phyloP scores from a whole-genome alignment of 2,888 invertebrate genomes.

The Silvanus unidentatus region DNA sequence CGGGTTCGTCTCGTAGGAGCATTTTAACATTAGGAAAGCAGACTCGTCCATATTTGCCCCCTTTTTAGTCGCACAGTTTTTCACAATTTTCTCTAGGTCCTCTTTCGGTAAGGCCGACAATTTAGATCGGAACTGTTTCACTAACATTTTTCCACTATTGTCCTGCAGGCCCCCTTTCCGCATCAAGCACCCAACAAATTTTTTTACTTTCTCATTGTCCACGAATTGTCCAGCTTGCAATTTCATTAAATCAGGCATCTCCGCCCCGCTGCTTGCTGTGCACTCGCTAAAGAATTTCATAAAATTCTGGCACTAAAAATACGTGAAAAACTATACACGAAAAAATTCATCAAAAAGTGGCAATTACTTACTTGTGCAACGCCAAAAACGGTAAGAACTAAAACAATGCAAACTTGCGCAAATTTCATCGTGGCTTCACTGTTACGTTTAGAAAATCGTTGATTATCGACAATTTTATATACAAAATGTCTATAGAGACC shows the following conservation, averaged over 20 bases:
- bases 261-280: background rate
- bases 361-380: too few relatives aligned
- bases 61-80: conserved; percentile 19
- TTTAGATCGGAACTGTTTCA: conserved; percentile 40
- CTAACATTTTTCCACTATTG: conserved; percentile 29
- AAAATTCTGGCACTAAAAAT: background rate
- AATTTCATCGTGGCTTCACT: too few relatives aligned
- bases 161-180: conserved; percentile 47
- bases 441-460: too few relatives aligned
- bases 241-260: conserved; percentile 21
- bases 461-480: too few relatives aligned
- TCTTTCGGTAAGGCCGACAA: conserved; percentile 35
- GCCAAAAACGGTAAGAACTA: too few relatives aligned
- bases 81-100: conserved; percentile 43
- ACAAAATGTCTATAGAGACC: too few relatives aligned
- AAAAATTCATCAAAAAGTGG: background rate
- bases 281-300: background rate
- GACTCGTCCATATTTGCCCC: conserved; percentile 13
- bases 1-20: conserved; percentile 14
- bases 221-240: conserved; percentile 25
- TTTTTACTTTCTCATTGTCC: conserved; percentile 45
- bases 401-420: too few relatives aligned
- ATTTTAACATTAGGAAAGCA: conserved; percentile 16
- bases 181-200: conserved; percentile 49
- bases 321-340: background rate